Base-by-base conservation (phyloP, 2,113 vertebrate genomes). In the Anseranas semipalmata region DNA sequence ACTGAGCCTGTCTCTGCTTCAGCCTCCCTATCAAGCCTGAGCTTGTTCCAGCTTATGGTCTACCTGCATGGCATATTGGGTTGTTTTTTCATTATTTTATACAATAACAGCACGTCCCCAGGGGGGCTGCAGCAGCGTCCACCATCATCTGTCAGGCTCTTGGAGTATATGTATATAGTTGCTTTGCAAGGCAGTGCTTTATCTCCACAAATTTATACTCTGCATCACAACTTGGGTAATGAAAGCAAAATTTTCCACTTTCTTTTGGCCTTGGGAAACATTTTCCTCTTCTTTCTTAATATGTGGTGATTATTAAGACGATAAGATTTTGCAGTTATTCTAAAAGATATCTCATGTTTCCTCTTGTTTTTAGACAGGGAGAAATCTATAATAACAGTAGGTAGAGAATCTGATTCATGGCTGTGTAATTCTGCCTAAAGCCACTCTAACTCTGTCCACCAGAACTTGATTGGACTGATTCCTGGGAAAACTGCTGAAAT, bases 81-180 rank as follows among this genome's bases (percentile, higher is more conserved):
- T 30, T 59, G 12, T 27, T 43, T 5, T 8, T 71, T 84, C 15
- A 16, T 58, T 52, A 50, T 50, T 79, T 32, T 32, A 35, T 58
- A 18, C 8, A 35, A 16, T 28, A 24, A 24, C 41, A 88, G 21
- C 10, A 63, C 20, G 53, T 4, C 18, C 25, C 25, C 4, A 21
- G 39, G 17, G 15, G 10, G 5, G 4, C 32, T 86, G n/a, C 48
- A 63, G 43, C 10, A 21, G 16, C 3, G 22, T n/a, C 63, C 19
- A 45, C 16, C 16, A 22, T 43, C 50, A 74, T 30, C 33, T 39
- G 22, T 10, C 35, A 77, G 16, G 7, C 17, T 77, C 9, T 74
- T 3, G 0, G 27, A 37, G 5, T 25, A 25, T 24, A 20, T 15
- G 46, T 18, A 25, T 6, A 3, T 6, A 28, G 14, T 48, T 78